phyloP scores from a whole-genome alignment of 2,797 vertebrate genomes.

The Pelochelys cantorii region DNA sequence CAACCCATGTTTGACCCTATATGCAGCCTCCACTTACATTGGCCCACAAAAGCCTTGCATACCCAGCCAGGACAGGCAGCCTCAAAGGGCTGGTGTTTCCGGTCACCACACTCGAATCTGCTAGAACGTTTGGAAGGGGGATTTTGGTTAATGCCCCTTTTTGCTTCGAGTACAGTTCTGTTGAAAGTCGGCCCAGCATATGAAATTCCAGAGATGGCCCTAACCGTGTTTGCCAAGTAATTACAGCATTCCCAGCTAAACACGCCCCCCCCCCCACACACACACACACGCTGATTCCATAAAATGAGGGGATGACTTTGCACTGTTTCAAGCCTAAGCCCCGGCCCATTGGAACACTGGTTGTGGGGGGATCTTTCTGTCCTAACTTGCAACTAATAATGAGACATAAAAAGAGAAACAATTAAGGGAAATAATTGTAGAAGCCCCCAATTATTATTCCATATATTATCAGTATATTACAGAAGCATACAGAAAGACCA shows the following conservation, averaged over 20 bases:
- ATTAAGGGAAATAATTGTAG: background rate
- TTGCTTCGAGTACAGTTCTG: background rate
- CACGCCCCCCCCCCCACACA: no score
- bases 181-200: background rate
- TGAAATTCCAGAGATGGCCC: no score
- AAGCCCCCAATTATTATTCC: background rate
- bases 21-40: no score
- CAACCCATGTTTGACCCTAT: no score
- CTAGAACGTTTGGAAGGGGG: background rate
- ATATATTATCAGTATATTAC: background rate
- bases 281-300: no score
- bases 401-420: background rate
- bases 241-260: no score
- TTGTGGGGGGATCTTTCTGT: background rate
- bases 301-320: background rate
- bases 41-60: no score
- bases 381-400: background rate
- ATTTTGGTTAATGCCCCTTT: background rate
- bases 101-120: no score
- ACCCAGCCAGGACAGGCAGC: no score
- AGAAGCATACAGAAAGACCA: background rate
- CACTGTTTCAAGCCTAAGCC: background rate
- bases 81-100: no score
- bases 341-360: background rate
- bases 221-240: no score